These are phyloP conservation scores for Noctua janthe DNA, from an alignment of 2,888 invertebrate genomes.

Conservation along the genomic window DNA sequence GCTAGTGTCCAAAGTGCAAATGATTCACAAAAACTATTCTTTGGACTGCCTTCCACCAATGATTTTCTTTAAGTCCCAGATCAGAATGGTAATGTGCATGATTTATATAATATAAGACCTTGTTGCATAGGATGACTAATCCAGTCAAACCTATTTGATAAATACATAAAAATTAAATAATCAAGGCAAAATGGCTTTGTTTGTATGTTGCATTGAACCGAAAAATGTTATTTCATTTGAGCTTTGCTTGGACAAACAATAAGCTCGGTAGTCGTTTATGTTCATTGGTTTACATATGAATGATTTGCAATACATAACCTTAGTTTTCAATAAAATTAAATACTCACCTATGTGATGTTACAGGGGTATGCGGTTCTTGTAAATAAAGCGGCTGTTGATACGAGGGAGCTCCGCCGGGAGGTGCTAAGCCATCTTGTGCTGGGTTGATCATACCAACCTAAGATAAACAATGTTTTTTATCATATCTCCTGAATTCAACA, in stretches of 20 bases:
- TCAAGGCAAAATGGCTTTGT: background rate
- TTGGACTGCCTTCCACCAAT: conserved; percentile 2
- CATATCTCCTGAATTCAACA: conserved; percentile 16
- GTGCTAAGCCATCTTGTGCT: conserved; percentile 91
- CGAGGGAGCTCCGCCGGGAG: conserved; percentile 90
- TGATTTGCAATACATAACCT: conserved; percentile 3
- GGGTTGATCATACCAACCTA: conserved; percentile 91
- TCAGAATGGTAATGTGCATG: conserved; percentile 50
- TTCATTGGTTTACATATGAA: background rate
- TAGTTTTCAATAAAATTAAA: conserved; percentile 26
- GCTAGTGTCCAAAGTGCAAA: conserved; percentile 1
- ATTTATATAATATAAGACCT: conserved; percentile 13
- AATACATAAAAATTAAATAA: conserved; percentile 4
- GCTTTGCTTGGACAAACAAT: background rate
- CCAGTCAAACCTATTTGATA: conserved; percentile 8
- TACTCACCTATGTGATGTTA: conserved; percentile 85
- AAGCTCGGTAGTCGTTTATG: background rate
- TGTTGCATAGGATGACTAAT: background rate
- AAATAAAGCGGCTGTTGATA: conserved; percentile 94
- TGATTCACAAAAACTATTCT: background rate
- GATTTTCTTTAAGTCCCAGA: conserved; percentile 61
- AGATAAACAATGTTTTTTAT: conserved; percentile 66
- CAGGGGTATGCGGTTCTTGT: conserved; percentile 89
- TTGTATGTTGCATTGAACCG: background rate
- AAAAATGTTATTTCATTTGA: background rate